Conservation (phyloP, 2,113 vertebrate genomes). For the Corythornis madagascariensis region DNA sequence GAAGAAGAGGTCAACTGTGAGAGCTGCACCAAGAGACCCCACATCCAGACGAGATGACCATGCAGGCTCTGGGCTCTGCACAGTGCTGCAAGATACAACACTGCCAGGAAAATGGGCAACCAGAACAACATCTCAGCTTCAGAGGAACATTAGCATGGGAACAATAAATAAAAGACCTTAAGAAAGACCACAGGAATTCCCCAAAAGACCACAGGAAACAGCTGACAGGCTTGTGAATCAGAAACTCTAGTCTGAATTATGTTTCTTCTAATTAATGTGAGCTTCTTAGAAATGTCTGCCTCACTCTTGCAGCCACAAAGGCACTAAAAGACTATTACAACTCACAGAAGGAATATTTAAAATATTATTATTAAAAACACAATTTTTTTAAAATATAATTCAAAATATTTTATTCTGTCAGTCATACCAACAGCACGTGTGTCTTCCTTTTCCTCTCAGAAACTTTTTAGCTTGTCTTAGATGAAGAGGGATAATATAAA, state of each 20-base stretch:
- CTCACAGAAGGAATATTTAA: neutral
- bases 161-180: neutral
- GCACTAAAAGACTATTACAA: neutral
- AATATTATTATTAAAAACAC: neutral
- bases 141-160: neutral
- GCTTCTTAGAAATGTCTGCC: neutral
- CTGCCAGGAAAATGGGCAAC: neutral
- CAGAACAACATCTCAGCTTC: neutral
- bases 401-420: neutral
- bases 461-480: neutral
- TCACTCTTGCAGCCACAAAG: neutral
- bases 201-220: neutral
- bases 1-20: accelerated
- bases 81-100: neutral
- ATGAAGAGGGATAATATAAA: neutral
- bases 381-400: too few species aligned
- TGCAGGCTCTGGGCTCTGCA: neutral
- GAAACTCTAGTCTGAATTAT: neutral
- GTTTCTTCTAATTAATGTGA: neutral
- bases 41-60: neutral
- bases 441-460: neutral
- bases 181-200: neutral
- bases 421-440: neutral
- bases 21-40: accelerated
- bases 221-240: neutral